phyloP scores from a whole-genome alignment of 2,888 invertebrate species.

The Standfussiana lucernea region DNA sequence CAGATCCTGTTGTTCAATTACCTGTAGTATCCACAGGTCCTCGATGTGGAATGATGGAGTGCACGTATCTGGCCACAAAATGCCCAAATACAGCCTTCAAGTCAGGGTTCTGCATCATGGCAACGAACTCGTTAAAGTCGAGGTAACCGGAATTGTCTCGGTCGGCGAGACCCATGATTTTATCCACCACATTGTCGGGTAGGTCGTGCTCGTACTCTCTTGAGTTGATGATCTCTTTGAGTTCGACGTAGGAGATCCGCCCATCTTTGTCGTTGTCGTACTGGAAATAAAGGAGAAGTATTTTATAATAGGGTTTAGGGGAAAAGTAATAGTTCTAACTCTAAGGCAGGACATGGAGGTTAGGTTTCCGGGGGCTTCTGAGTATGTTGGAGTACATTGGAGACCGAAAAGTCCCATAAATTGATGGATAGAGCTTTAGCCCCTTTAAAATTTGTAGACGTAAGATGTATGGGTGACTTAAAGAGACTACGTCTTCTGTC shows the following conservation, averaged over 20 bases:
- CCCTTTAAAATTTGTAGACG: too few relatives aligned
- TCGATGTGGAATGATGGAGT: slow-evolving; percentile 90
- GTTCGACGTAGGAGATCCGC: slow-evolving; percentile 92
- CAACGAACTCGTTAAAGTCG: slow-evolving; percentile 93
- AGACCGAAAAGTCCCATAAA: neutral
- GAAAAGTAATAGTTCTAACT: too few relatives aligned
- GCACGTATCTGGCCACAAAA: slow-evolving; percentile 91
- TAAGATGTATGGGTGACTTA: neutral
- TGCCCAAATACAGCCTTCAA: slow-evolving; percentile 92
- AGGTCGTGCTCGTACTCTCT: slow-evolving; percentile 92
- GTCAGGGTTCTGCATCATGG: slow-evolving; percentile 92
- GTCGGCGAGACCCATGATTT: slow-evolving; percentile 93
- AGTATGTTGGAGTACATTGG: neutral
- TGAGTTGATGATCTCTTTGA: slow-evolving; percentile 91
- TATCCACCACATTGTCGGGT: slow-evolving; percentile 92
- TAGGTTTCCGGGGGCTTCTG: too few relatives aligned
- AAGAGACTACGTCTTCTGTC: too few relatives aligned
- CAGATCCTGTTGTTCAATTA: slow-evolving; percentile 64
- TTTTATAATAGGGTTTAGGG: neutral
- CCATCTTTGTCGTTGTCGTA: slow-evolving; percentile 94
- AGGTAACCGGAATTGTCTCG: slow-evolving; percentile 91
- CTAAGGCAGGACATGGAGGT: too few relatives aligned
- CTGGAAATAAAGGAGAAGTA: slow-evolving; percentile 81
- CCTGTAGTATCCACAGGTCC: slow-evolving; percentile 88
- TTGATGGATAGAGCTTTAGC: too few relatives aligned